A percentile compares a stretch with the other conserved stretches of the same genome.
phyloP scores from a whole-genome alignment of 2,888 invertebrate species.

The Pyralis farinalis region DNA sequence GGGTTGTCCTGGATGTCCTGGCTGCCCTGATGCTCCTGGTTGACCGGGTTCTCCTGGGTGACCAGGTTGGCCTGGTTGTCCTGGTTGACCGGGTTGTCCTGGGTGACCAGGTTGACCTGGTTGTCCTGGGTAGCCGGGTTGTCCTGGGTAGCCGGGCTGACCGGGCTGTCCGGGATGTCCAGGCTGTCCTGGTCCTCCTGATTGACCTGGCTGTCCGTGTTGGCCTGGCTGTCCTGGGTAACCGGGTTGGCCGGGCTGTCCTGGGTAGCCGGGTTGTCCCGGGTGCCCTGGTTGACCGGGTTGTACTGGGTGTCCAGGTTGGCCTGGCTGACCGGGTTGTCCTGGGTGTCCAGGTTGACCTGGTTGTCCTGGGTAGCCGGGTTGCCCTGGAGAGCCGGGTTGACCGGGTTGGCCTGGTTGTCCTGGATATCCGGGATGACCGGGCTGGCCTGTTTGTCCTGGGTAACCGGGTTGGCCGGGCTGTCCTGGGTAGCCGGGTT shows the following conservation, averaged over 20 bases:
- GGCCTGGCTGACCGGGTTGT: slow-evolving; percentile 35
- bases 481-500: slow-evolving; percentile 25
- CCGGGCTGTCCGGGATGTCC: slow-evolving; percentile 26
- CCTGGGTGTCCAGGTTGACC: slow-evolving; percentile 26
- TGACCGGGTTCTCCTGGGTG: slow-evolving; percentile 34
- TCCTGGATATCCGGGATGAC: slow-evolving; percentile 23
- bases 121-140: slow-evolving; percentile 49
- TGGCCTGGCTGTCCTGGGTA: slow-evolving; percentile 18
- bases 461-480: slow-evolving; percentile 31
- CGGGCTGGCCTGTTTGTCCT: slow-evolving; percentile 29
- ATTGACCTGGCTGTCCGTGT: slow-evolving; percentile 22
- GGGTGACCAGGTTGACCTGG: slow-evolving; percentile 54
- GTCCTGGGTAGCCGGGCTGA: slow-evolving; percentile 47
- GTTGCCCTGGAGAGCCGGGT: slow-evolving; percentile 22
- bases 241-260: slow-evolving; percentile 15
- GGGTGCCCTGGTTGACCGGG: slow-evolving; percentile 25
- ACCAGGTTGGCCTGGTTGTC: slow-evolving; percentile 28
- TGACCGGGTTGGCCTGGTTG: slow-evolving; percentile 21
- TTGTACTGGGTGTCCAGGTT: slow-evolving; percentile 34
- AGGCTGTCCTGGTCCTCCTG: slow-evolving; percentile 29
- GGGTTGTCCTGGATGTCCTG: slow-evolving; percentile 21
- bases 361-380: slow-evolving; percentile 20
- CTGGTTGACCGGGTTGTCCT: slow-evolving; percentile 53
- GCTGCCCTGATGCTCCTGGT: slow-evolving; percentile 37
- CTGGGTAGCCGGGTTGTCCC: slow-evolving; percentile 19